Evolutionary conservation across 2,888 invertebrate species (phyloP).

Genomic region (Ctena decussata): DNA sequence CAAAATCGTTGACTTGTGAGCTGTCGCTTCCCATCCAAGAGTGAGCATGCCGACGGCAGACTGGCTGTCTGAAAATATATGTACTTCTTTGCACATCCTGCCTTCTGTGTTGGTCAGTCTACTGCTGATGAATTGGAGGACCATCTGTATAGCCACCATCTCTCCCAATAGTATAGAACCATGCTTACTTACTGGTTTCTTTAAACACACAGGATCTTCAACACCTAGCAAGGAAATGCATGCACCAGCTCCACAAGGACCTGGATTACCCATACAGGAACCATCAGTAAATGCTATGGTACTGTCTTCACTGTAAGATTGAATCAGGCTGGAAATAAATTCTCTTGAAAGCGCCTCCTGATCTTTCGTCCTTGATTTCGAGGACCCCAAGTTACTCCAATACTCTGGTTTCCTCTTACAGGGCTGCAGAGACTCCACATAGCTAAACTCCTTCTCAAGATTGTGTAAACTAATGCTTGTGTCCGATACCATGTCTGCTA

Average conservation of each 20-base stretch:
- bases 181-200: too few relatives aligned
- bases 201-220: too few relatives aligned
- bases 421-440: not conserved
- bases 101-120: too few relatives aligned
- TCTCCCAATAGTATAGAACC: too few relatives aligned
- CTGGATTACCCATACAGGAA: not conserved
- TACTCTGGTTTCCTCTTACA: not conserved
- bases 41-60: too few relatives aligned
- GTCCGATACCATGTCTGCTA: not conserved
- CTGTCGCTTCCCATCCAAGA: too few relatives aligned
- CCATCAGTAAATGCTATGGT: not conserved
- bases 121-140: too few relatives aligned
- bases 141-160: too few relatives aligned
- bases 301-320: not conserved
- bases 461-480: not conserved
- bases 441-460: slow-evolving; percentile 4
- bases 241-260: not conserved
- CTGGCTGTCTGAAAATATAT: too few relatives aligned
- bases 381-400: slow-evolving; percentile 7
- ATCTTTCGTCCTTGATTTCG: not conserved
- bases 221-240: too few relatives aligned
- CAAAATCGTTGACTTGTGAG: too few relatives aligned
- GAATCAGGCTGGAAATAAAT: not conserved
- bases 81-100: too few relatives aligned
- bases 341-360: not conserved